Conservation (phyloP, 2,888 invertebrate genomes). For the Ganaspis brasiliensis region DNA sequence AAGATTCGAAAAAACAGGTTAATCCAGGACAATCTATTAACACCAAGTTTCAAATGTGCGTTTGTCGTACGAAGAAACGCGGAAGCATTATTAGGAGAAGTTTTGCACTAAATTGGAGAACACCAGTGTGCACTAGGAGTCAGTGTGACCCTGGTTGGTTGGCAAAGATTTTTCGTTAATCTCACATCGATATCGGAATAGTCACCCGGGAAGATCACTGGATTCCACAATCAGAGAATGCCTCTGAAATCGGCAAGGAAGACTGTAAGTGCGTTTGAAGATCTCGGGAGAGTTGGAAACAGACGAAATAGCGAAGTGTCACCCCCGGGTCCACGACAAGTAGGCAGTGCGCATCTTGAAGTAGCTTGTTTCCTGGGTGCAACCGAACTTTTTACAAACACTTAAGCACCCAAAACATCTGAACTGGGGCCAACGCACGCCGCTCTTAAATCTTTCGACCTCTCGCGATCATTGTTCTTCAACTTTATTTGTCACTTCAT, state of each 20-base stretch:
- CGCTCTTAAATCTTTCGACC: slow-evolving; percentile 65
- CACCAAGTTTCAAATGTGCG: slow-evolving; percentile 33
- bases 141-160: slow-evolving; percentile 31
- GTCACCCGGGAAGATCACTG: slow-evolving; percentile 1
- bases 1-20: slow-evolving; percentile 1
- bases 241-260: slow-evolving; percentile 33
- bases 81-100: slow-evolving; percentile 31
- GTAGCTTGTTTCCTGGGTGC: slow-evolving; percentile 52
- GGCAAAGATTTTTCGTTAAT: neutral
- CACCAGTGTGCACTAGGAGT: slow-evolving; percentile 40
- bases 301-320: slow-evolving; percentile 62
- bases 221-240: slow-evolving; percentile 16
- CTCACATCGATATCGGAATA: slow-evolving; percentile 7
- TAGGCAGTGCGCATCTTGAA: slow-evolving; percentile 64
- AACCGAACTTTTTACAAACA: slow-evolving; percentile 56
- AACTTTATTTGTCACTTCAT: slow-evolving; percentile 80
- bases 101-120: slow-evolving; percentile 20
- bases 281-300: slow-evolving; percentile 33
- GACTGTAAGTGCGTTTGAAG: slow-evolving; percentile 38
- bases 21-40: neutral
- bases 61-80: slow-evolving; percentile 14
- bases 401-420: slow-evolving; percentile 59
- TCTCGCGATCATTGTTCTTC: slow-evolving; percentile 76
- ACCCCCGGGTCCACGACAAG: slow-evolving; percentile 64
- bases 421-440: slow-evolving; percentile 65